Percentiles rank a stretch among this genome's conserved stretches.
These are phyloP conservation scores for Phania funesta DNA, from an alignment of 2,888 invertebrate genomes.

Conservation along the genomic window DNA sequence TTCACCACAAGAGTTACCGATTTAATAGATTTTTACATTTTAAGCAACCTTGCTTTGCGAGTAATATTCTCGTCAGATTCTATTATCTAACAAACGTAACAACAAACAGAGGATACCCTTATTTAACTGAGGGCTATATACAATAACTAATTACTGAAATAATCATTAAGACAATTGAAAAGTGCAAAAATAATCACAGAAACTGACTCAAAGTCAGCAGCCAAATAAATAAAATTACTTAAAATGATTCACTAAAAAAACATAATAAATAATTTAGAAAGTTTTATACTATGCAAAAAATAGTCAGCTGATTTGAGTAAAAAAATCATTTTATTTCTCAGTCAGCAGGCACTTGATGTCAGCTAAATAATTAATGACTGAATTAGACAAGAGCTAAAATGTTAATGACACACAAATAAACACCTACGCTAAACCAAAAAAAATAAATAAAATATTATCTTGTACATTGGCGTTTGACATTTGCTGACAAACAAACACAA, in stretches of 20 bases:
- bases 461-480: constrained; percentile 29
- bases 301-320: constrained; percentile 47
- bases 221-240: constrained; percentile 34
- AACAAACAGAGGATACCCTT: too few relatives aligned
- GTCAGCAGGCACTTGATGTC: constrained; percentile 22
- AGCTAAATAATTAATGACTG: constrained; percentile 16
- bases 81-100: too few relatives aligned
- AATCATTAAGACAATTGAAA: background rate
- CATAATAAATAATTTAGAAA: constrained; percentile 41
- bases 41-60: too few relatives aligned
- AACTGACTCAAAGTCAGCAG: constrained; percentile 24
- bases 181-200: background rate
- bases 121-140: too few relatives aligned
- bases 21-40: too few relatives aligned
- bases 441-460: background rate
- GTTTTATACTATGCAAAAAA: background rate
- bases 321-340: background rate
- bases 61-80: too few relatives aligned
- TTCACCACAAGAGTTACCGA: too few relatives aligned
- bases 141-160: too few relatives aligned
- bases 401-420: constrained; percentile 41
- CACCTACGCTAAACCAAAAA: constrained; percentile 46
- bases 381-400: background rate
- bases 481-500: background rate
- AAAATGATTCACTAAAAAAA: constrained; percentile 45